phyloP scores from a whole-genome alignment of 30 jellyfish, hydroid and myxozoan species.

The Calvadosia cruxmelitensis region DNA sequence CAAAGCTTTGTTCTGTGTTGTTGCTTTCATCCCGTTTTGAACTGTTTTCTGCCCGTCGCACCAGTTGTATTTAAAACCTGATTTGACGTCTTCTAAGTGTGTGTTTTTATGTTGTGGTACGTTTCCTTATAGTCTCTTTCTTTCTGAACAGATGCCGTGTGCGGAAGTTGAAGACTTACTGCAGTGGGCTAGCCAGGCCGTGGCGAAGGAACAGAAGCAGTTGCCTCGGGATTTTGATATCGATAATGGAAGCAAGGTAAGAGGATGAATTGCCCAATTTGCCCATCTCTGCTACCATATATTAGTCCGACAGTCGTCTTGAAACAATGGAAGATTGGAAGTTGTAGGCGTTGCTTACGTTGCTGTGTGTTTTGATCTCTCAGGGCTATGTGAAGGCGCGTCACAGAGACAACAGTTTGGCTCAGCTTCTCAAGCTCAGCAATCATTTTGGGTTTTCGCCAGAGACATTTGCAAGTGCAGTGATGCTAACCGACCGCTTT shows the following conservation, averaged over 20 bases:
- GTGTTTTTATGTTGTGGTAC: too few species aligned
- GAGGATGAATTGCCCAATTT: neutral
- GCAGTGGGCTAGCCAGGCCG: neutral
- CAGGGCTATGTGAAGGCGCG: conserved; percentile 51
- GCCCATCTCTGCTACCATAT: too few species aligned
- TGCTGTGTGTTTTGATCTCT: neutral
- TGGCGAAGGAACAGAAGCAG: neutral
- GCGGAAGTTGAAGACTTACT: conserved; percentile 38
- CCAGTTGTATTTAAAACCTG: too few species aligned
- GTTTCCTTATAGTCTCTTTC: too few species aligned
- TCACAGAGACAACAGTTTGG: conserved; percentile 50
- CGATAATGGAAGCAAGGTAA: neutral
- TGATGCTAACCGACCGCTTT: conserved; percentile 46
- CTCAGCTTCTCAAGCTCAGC: conserved; percentile 48
- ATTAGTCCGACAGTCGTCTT: too few species aligned
- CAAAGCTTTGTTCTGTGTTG: too few species aligned
- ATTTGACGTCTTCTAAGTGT: too few species aligned
- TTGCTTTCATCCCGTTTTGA: too few species aligned
- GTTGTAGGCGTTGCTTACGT: too few species aligned
- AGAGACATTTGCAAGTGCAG: conserved; percentile 62
- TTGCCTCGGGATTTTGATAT: neutral
- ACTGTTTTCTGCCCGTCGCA: too few species aligned
- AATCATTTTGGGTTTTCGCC: conserved; percentile 68
- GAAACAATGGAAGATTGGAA: too few species aligned
- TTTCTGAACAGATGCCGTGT: conserved; percentile 48